Evolutionary conservation across 92 coral and sea anemone species (phyloP).

Genomic region (Heliopora coerulea): DNA sequence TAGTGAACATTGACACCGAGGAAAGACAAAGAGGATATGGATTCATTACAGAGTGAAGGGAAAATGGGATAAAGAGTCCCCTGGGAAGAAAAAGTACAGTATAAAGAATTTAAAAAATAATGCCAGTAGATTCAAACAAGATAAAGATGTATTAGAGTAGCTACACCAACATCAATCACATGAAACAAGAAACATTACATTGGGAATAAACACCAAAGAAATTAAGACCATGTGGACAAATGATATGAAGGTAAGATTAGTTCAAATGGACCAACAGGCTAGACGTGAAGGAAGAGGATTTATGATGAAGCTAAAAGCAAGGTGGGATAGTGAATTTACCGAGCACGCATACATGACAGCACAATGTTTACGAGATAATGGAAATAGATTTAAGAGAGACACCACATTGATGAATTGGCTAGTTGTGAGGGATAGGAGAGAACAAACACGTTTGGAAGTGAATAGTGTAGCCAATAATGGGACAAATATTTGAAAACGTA

Average conservation of each 20-base stretch:
- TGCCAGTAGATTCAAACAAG: too few relatives aligned
- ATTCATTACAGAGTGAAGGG: too few relatives aligned
- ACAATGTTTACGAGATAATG: constrained; percentile 13
- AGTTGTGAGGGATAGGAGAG: neutral
- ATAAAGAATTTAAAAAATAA: too few relatives aligned
- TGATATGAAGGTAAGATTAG: constrained; percentile 1
- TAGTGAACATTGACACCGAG: too few relatives aligned
- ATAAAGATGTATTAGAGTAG: too few relatives aligned
- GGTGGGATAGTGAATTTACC: constrained; percentile 28
- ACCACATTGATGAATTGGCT: neutral
- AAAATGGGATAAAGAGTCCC: too few relatives aligned
- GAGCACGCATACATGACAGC: neutral
- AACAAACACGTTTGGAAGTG: too few relatives aligned
- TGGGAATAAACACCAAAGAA: constrained; percentile 11
- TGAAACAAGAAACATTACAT: neutral
- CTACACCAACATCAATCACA: too few relatives aligned
- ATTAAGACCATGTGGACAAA: neutral
- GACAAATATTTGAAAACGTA: too few relatives aligned
- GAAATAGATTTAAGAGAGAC: neutral
- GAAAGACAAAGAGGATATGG: too few relatives aligned
- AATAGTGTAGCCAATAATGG: too few relatives aligned
- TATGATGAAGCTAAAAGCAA: constrained; percentile 19
- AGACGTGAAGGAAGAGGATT: constrained; percentile 10
- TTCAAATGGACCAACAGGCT: neutral
- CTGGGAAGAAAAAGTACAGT: too few relatives aligned